Conservation (phyloP, 2,888 invertebrate species). For the Heliothis peltigera region DNA sequence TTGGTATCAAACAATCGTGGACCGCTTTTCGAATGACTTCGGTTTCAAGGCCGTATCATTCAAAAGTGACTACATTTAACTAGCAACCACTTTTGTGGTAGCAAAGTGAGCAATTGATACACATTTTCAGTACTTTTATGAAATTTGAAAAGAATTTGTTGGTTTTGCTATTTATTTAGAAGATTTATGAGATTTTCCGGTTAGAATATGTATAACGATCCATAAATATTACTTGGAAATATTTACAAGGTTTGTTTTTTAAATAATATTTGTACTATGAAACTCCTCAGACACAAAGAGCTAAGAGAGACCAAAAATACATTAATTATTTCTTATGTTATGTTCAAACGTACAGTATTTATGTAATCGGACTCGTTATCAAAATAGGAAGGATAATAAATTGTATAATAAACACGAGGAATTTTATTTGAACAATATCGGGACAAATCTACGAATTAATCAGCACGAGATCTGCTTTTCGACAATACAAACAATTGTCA, state of each 20-base stretch:
- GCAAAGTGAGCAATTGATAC: conserved; percentile 49
- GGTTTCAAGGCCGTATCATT: conserved; percentile 57
- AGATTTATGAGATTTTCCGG: background rate
- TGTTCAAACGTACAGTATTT: background rate
- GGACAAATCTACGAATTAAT: conserved; percentile 33
- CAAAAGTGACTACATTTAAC: conserved; percentile 54
- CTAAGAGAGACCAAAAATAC: background rate
- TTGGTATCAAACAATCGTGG: conserved; percentile 44
- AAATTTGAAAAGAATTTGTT: background rate
- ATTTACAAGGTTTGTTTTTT: background rate
- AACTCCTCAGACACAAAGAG: background rate
- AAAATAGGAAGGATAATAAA: conserved; percentile 32
- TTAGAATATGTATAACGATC: too few relatives aligned
- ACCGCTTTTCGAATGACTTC: conserved; percentile 49
- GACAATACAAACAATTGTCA: conserved; percentile 57
- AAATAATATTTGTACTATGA: too few relatives aligned
- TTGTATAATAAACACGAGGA: conserved; percentile 15
- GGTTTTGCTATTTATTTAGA: background rate
- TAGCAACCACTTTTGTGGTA: conserved; percentile 50
- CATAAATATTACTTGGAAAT: too few relatives aligned
- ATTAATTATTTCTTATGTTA: background rate
- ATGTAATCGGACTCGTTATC: background rate
- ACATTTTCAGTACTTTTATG: conserved; percentile 41
- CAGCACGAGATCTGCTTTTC: conserved; percentile 16
- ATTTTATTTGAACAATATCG: conserved; percentile 36